Conservation (phyloP, 2,797 vertebrate species). For the Halcyon badia region DNA sequence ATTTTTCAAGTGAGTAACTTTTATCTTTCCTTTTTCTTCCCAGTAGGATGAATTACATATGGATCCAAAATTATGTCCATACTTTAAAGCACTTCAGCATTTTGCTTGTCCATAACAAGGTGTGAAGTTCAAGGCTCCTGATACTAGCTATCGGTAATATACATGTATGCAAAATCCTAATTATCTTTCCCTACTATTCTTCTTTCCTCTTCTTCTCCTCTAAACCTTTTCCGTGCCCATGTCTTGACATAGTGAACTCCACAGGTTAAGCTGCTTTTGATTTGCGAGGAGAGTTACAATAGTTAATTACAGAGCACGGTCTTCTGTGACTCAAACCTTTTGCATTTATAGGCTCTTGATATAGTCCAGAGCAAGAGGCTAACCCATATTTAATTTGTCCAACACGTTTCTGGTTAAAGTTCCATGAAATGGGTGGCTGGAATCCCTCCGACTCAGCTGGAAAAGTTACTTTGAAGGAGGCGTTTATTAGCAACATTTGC, state of each 20-base stretch:
- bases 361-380: constrained; percentile 83
- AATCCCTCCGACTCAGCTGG: constrained; percentile 73
- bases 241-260: constrained; percentile 62
- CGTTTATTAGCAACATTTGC: constrained; percentile 84
- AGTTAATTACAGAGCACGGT: constrained; percentile 80
- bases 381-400: constrained; percentile 89
- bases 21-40: not conserved
- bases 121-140: not conserved
- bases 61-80: not conserved
- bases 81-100: not conserved
- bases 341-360: constrained; percentile 84
- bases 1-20: not conserved
- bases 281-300: constrained; percentile 82
- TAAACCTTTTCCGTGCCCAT: not conserved
- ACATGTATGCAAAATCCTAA: not conserved
- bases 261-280: constrained; percentile 73
- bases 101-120: not conserved
- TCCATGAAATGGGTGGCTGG: constrained; percentile 75
- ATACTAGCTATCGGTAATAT: not conserved
- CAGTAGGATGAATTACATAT: not conserved
- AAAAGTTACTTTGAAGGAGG: constrained; percentile 80
- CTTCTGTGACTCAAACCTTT: constrained; percentile 82
- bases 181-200: not conserved
- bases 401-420: constrained; percentile 87
- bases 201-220: not conserved